Evolutionary conservation across 2,797 vertebrate species (phyloP), one percentile per base, ranked within the genome.

Genomic region (Bufotes viridis): DNA sequence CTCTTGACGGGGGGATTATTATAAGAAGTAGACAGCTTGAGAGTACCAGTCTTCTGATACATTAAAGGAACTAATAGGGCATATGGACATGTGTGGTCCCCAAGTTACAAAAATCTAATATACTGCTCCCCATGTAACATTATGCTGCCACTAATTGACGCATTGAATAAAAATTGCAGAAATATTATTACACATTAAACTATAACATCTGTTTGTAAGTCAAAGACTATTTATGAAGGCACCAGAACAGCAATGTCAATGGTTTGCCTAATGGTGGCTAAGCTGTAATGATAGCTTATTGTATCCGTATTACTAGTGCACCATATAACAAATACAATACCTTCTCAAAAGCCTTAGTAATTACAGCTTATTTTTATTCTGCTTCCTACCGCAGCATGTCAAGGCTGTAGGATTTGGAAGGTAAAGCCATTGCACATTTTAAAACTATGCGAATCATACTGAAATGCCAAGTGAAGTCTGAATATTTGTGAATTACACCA

Each of bases 401-500:
- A 90, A 61, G 91, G 34, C n/a, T 57, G 42, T 67, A 75, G 70
- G 67, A 89, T 88, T 84, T 82, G 82, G 78, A 90, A 92, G 90
- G 2, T 53, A 29, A 60, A 86, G 55, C 78, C 82, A 61, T 12
- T 90, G 42, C 61, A 75, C 83, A 11, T 74, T 90, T 78, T 90
- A 78, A 91, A 92, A 88, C 63, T 89, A 76, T 72, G 87, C 85
- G 86, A 1, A 91, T 42, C 29, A 90, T 12, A 90, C 83, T 88
- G 82, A 88, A 90, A 87, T 90, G 88, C 88, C 84, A 89, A 89
- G 84, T 69, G 49, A 75, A 76, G 88, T 49, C 78, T 89, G 88
- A 78, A 86, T 82, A 86, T 67, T 86, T 82, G 84, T 89, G 84
- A 89, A 86, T 89, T 86, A 86, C 83, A 86, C 84, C 88, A 89